phyloP scores from a whole-genome alignment of 2,113 vertebrate species.

The Colaptes auratus region DNA sequence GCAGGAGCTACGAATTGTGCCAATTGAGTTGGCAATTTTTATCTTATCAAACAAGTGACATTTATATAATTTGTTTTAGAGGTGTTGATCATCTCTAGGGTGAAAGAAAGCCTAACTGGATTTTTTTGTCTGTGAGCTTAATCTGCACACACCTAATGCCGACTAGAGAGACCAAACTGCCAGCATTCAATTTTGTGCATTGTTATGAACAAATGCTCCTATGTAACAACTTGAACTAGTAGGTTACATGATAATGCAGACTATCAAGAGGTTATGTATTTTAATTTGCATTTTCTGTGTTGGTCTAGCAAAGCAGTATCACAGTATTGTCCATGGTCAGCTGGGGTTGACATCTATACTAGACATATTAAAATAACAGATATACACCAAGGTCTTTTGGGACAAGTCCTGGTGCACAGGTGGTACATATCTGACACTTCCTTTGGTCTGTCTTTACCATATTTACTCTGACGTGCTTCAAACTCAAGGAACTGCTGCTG shows the following conservation, averaged over 20 bases:
- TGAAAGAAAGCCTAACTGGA: neutral
- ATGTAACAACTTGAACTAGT: neutral
- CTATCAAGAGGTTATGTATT: neutral
- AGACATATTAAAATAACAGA: neutral
- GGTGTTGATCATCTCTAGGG: neutral
- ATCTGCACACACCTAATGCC: neutral
- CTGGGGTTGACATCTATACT: neutral
- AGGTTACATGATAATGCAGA: neutral
- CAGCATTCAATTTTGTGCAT: neutral
- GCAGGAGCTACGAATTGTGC: neutral
- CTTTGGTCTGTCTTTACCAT: neutral
- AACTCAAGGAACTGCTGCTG: neutral
- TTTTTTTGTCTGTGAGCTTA: neutral
- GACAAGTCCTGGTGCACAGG: neutral
- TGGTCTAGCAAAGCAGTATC: neutral
- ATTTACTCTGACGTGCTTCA: neutral
- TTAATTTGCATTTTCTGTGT: neutral
- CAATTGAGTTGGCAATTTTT: constrained; percentile 20
- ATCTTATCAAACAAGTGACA: neutral
- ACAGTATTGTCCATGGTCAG: accelerated
- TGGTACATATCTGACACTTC: neutral
- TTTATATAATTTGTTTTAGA: neutral
- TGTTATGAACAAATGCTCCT: neutral
- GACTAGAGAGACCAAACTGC: neutral
- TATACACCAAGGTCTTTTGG: neutral